Percentiles rank a stretch among this genome's conserved stretches.
Conservation (phyloP, 1,140 invertebrate species). For the Diabrotica undecimpunctata region DNA sequence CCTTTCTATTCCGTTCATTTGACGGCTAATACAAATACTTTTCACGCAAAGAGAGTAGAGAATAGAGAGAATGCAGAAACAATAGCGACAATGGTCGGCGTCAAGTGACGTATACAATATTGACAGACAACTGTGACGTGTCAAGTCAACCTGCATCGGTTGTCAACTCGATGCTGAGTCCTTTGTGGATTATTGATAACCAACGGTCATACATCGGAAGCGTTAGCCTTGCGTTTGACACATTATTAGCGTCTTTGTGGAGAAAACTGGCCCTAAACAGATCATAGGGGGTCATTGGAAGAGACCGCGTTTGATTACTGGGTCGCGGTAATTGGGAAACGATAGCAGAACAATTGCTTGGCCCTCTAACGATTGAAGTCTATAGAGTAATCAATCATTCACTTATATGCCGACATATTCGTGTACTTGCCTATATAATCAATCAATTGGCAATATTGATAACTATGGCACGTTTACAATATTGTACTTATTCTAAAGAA, state of each 20-base stretch:
- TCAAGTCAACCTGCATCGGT: slow-evolving; percentile 22
- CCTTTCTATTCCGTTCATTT: not conserved
- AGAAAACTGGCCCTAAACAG: not conserved
- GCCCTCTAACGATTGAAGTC: not conserved
- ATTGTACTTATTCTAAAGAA: no score
- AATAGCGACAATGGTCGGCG: slow-evolving; percentile 21
- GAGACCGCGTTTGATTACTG: not conserved
- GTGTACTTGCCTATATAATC: no score
- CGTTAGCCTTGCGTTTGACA: slow-evolving; percentile 25
- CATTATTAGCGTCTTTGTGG: slow-evolving; percentile 19
- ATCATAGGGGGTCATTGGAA: slow-evolving; percentile 1
- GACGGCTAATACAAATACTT: not conserved
- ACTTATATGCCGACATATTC: not conserved
- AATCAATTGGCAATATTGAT: no score
- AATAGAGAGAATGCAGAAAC: slow-evolving; percentile 21
- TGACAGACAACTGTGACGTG: slow-evolving; percentile 23
- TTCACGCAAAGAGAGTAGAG: not conserved
- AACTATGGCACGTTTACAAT: no score
- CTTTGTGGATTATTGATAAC: slow-evolving; percentile 12
- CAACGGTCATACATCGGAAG: slow-evolving; percentile 23
- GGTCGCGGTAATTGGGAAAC: slow-evolving; percentile 49
- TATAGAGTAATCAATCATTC: slow-evolving; percentile 2
- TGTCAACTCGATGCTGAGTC: slow-evolving; percentile 13
- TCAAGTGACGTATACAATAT: slow-evolving; percentile 25
- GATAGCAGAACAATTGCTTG: not conserved